These are phyloP conservation scores for Gymnodraco acuticeps DNA, from an alignment of 2,797 vertebrate genomes.

Conservation along the genomic window DNA sequence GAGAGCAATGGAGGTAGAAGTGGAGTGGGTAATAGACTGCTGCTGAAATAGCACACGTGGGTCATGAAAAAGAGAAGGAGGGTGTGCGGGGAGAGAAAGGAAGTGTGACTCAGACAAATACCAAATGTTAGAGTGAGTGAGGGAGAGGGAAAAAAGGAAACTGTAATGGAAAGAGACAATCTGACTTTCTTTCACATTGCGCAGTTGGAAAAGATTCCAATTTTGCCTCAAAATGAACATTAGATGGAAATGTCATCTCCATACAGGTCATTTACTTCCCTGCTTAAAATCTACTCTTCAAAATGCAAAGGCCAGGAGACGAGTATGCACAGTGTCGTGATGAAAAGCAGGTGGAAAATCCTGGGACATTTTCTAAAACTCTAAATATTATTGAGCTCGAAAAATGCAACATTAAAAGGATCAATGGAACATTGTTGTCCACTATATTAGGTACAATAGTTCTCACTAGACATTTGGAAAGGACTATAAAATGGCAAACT, in stretches of 20 bases:
- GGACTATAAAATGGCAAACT: too few relatives aligned
- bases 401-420: background rate
- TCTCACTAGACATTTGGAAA: too few relatives aligned
- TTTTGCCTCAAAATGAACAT: conserved; percentile 77
- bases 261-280: conserved; percentile 72
- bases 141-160: background rate
- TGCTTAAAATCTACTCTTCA: conserved; percentile 61
- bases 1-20: conserved; percentile 15
- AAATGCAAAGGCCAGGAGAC: conserved; percentile 63
- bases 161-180: conserved; percentile 59
- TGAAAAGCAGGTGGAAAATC: conserved; percentile 29
- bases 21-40: conserved; percentile 60
- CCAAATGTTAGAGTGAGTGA: conserved; percentile 12
- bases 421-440: too few relatives aligned
- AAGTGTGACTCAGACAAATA: conserved; percentile 51
- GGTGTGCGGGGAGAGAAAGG: conserved; percentile 19
- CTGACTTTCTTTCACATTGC: conserved; percentile 38
- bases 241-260: conserved; percentile 80
- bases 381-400: background rate
- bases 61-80: conserved; percentile 49
- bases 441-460: too few relatives aligned
- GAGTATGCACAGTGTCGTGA: conserved; percentile 12
- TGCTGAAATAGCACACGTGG: conserved; percentile 50
- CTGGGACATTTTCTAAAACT: background rate
- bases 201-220: conserved; percentile 61